These are phyloP conservation scores for Pseudochirops corinnae DNA, from an alignment of 2,797 vertebrate species.

Conservation along the genomic window DNA sequence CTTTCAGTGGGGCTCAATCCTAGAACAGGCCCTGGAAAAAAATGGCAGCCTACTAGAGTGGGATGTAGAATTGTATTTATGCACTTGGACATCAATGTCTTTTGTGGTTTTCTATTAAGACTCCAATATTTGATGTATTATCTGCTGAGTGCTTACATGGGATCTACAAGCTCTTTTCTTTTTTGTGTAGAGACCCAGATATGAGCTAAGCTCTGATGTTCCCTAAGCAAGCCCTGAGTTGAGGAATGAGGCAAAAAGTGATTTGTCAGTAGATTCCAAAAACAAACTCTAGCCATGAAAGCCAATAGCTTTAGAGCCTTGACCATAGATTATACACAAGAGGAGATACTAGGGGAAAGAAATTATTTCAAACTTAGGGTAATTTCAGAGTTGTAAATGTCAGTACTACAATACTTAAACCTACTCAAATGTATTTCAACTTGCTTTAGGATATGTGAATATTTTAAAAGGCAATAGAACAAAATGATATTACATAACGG, in stretches of 20 bases:
- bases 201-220: not conserved
- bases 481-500: rapidly evolving
- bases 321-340: not conserved
- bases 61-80: not conserved
- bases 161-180: not conserved
- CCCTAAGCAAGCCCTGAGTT: not conserved
- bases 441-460: no score
- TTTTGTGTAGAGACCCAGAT: not conserved
- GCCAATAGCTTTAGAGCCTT: not conserved
- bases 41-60: not conserved
- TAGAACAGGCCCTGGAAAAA: not conserved
- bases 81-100: not conserved
- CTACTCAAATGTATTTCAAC: not conserved
- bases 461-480: not conserved
- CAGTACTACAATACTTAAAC: not conserved
- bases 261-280: not conserved
- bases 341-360: not conserved
- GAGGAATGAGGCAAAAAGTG: not conserved
- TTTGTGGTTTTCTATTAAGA: not conserved
- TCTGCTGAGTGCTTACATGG: not conserved
- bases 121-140: not conserved
- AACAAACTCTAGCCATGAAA: not conserved
- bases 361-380: not conserved
- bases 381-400: not conserved
- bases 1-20: no score